Base-by-base conservation (phyloP, 2,888 invertebrate species). In the Fragum sueziense region DNA sequence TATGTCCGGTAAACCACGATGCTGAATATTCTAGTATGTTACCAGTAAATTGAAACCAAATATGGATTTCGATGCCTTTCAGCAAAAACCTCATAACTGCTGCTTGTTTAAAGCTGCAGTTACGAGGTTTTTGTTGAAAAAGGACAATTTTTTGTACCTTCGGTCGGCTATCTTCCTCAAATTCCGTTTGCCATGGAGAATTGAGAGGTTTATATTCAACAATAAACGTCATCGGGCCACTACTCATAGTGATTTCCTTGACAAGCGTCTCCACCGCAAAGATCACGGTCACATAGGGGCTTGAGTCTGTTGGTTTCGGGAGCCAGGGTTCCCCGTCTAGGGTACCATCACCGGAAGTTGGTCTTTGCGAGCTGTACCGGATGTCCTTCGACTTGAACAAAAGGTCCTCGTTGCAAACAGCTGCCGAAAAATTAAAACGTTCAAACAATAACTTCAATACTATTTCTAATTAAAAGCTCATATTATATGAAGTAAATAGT, bases 261-360 rank as follows among this genome's bases (percentile, higher is more conserved):
- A 81, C 77, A 22, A 75, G 75, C 68, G 72, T 73, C 37, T 73
- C 75, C 31, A 69, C 74, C 57, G 68, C 70, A 61, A 81, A 81
- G 31, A 33, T 69, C 27, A 72, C 73, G 17, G 75, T 78, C 14
- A 78, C 22, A 6, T 59, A 74, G 22, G 81, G 81, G 37, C 51
- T 75, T 20, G 70, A 51, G 57, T 81, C 81, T 11, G 54, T 31
- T 27, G 70, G 7, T 22, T 17, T 47, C 1, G 81, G 81, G n/a
- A 22, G 17, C 81, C 81, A 81, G 1, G 81, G 72, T 20, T 65
- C 59, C 22, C 72, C 78, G 52, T 78, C 78, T 33, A 81, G 65
- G 22, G 73, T 70, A 25, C 81, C 77, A 47, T 77, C 75, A 22
- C 81, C 81, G 20, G 78, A 81, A 17, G 47, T 52, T 2, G 75